phyloP scores from a whole-genome alignment of 2,797 vertebrate genomes.

The Arrhamphus sclerolepis region DNA sequence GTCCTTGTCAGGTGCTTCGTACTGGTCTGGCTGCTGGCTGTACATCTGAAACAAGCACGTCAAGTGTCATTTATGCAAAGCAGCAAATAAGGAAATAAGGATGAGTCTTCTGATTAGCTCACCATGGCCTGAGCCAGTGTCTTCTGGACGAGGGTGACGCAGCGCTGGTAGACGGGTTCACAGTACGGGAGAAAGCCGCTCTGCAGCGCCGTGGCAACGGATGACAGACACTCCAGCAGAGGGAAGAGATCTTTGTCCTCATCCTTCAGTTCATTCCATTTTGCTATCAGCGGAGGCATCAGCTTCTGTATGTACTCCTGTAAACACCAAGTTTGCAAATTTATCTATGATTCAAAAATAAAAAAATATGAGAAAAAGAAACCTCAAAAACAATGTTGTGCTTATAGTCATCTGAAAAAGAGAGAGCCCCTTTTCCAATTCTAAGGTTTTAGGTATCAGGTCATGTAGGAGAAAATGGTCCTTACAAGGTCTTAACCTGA shows the following conservation, averaged over 20 bases:
- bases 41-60: slow-evolving; percentile 84
- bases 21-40: slow-evolving; percentile 92
- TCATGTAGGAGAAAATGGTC: too few species aligned
- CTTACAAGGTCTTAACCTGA: too few species aligned
- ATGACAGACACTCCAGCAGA: slow-evolving; percentile 92
- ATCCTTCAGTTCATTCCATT: slow-evolving; percentile 96
- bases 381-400: too few species aligned
- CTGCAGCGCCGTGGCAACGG: slow-evolving; percentile 92
- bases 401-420: too few species aligned
- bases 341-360: too few species aligned
- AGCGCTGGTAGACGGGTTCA: slow-evolving; percentile 95
- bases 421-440: too few species aligned
- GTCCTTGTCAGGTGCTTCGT: slow-evolving; percentile 94
- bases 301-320: slow-evolving; percentile 95
- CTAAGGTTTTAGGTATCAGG: too few species aligned
- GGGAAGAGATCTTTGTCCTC: slow-evolving; percentile 97
- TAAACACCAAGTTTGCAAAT: not conserved
- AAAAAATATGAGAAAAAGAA: too few species aligned
- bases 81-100: not conserved
- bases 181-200: slow-evolving; percentile 95
- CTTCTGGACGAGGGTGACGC: slow-evolving; percentile 93
- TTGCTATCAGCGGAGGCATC: slow-evolving; percentile 94
- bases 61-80: not conserved
- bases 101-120: slow-evolving; percentile 24
- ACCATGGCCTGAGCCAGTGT: slow-evolving; percentile 96